These are phyloP conservation scores for Gorilla gorilla DNA, from an alignment of 2,113 vertebrate genomes.

Conservation along the genomic window DNA sequence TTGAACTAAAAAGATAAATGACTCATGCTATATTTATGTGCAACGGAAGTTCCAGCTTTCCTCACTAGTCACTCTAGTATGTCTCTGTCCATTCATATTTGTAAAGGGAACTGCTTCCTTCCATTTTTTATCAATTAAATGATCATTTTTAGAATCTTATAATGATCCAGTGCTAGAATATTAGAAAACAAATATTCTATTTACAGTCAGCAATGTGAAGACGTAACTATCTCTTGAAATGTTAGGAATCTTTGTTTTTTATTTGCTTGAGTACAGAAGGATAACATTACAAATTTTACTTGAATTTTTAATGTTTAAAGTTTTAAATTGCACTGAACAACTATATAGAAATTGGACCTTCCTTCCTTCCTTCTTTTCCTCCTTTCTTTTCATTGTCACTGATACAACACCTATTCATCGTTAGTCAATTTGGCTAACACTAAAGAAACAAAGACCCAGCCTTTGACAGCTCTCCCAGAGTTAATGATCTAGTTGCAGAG, in stretches of 20 bases:
- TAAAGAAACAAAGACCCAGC: background rate
- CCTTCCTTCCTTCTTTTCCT: background rate
- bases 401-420: background rate
- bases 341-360: background rate
- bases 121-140: background rate
- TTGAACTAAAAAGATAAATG: conserved; percentile 3
- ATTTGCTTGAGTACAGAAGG: background rate
- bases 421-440: background rate
- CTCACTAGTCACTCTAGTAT: background rate
- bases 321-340: background rate
- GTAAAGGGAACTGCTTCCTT: background rate
- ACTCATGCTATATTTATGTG: background rate
- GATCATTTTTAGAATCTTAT: background rate
- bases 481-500: background rate
- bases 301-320: background rate
- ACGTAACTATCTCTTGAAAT: background rate
- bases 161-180: background rate
- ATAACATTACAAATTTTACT: background rate
- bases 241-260: background rate
- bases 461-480: background rate
- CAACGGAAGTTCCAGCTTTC: background rate
- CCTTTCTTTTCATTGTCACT: background rate
- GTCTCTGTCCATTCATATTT: background rate
- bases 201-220: background rate
- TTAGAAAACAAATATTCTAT: background rate